phyloP scores from a whole-genome alignment of 2,888 invertebrate species.

The Leucoma salicis region DNA sequence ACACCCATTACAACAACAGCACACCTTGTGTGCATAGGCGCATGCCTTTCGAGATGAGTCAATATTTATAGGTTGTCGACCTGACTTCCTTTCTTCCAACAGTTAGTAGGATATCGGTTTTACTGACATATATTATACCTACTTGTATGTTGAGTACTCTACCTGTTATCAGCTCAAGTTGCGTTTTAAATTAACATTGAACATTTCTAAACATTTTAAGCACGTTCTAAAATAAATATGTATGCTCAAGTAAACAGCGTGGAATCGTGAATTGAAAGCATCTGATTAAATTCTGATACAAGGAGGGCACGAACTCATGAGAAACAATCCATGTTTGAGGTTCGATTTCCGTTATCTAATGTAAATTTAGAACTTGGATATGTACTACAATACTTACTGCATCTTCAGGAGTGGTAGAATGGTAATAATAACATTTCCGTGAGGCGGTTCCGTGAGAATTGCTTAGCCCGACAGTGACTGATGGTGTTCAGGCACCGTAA shows the following conservation, averaged over 20 bases:
- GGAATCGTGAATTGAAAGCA: conserved; percentile 44
- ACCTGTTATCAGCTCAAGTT: not conserved
- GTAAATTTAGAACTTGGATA: conserved; percentile 68
- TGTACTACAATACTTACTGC: conserved; percentile 47
- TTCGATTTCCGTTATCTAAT: conserved; percentile 65
- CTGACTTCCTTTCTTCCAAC: conserved; percentile 48
- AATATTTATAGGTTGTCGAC: conserved; percentile 73
- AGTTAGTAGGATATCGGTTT: conserved; percentile 38
- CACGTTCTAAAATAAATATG: conserved; percentile 24
- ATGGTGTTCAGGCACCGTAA: conserved; percentile 48
- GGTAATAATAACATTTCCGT: conserved; percentile 66
- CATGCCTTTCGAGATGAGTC: conserved; percentile 64
- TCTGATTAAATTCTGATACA: conserved; percentile 53
- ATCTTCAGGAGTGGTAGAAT: conserved; percentile 62
- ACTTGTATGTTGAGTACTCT: not conserved
- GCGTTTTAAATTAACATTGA: conserved; percentile 8
- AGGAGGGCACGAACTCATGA: conserved; percentile 62
- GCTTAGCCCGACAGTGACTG: conserved; percentile 61
- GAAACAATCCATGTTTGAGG: conserved; percentile 58
- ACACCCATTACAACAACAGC: conserved; percentile 43
- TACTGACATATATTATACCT: conserved; percentile 9
- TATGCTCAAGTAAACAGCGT: conserved; percentile 29
- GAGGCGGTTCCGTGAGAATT: conserved; percentile 62
- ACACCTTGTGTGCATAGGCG: conserved; percentile 54
- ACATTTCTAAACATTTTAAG: conserved; percentile 16